Evolutionary conservation across 2,888 invertebrate genomes (phyloP).

Genomic region (Drosophila affinis): DNA sequence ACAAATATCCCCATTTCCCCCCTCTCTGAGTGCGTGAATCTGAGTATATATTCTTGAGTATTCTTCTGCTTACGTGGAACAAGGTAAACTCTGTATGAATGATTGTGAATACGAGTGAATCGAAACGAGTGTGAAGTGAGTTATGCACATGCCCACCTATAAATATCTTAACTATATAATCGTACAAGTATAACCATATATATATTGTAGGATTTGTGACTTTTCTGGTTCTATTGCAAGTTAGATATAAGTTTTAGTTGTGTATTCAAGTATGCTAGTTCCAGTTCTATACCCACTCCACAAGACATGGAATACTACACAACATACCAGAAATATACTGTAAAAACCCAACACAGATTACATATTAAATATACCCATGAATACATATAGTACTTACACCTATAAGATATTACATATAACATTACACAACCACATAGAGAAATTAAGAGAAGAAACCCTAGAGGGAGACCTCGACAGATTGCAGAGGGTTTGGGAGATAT

Average conservation of each 20-base stretch:
- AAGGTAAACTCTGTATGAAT: slow-evolving; percentile 42
- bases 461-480: neutral
- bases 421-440: slow-evolving; percentile 27
- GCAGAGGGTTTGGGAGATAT: neutral
- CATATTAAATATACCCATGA: slow-evolving; percentile 25
- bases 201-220: slow-evolving; percentile 55
- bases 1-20: slow-evolving; percentile 2
- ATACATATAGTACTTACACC: slow-evolving; percentile 15
- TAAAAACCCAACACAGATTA: slow-evolving; percentile 1
- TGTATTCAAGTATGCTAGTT: slow-evolving; percentile 19
- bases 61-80: slow-evolving; percentile 41
- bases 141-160: slow-evolving; percentile 52
- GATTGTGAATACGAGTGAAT: slow-evolving; percentile 18
- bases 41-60: slow-evolving; percentile 23
- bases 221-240: slow-evolving; percentile 57
- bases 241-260: slow-evolving; percentile 43
- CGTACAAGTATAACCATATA: slow-evolving; percentile 23
- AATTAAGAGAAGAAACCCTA: neutral
- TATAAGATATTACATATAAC: slow-evolving; percentile 39
- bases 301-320: slow-evolving; percentile 35
- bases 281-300: slow-evolving; percentile 27
- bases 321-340: slow-evolving; percentile 27
- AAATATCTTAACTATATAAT: slow-evolving; percentile 13
- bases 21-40: slow-evolving; percentile 25
- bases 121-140: slow-evolving; percentile 22